Evolutionary conservation across 2,888 invertebrate species (phyloP), one percentile per base, ranked within the genome.

Genomic region (Clunio marinus): DNA sequence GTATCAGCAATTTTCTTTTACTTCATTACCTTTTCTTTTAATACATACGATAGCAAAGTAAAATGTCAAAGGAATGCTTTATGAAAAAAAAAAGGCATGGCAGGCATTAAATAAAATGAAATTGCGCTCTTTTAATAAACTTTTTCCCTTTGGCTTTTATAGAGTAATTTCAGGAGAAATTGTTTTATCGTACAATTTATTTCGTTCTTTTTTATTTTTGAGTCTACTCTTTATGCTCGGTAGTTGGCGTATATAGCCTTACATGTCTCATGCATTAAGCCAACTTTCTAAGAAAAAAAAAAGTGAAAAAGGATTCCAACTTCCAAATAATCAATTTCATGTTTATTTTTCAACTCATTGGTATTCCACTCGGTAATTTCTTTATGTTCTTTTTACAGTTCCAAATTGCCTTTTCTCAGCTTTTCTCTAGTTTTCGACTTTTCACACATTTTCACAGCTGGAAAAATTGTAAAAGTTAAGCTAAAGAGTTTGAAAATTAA

Each of bases 321-420:
- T n/a, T 62, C 62, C 15, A 58, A 22, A 63, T 46, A 63, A 63
- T 63, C 63, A 63, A 63, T 46, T 63, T 46, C 63, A 51, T 62
- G 37, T 62, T 62, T 62, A 62, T 37, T 63, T 46, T 63, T 45
- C 17, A 2, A n/a, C 63, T 63, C 63, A 63, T 63, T 63, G 20
- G 63, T 63, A 63, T 63, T 63, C 63, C 45, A 15, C 24, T 46
- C 63, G 41, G 37, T 63, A 46, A 46, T 45, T 63, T 46, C 46
- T 63, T 63, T 41, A 63, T 63, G 46, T 25, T 63, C 10, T 63
- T 63, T 60, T 63, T 63, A 46, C 45, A 63, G 28, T 63, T 63
- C 63, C 45, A 46, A 63, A 63, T 46, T 63, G 46, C 46, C 46
- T 24, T 57, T n/a, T 32, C 32, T 32, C 32, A 32, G 45, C 17